Base-by-base conservation (phyloP, 2,113 vertebrate species). In the Engraulis encrasicolus region DNA sequence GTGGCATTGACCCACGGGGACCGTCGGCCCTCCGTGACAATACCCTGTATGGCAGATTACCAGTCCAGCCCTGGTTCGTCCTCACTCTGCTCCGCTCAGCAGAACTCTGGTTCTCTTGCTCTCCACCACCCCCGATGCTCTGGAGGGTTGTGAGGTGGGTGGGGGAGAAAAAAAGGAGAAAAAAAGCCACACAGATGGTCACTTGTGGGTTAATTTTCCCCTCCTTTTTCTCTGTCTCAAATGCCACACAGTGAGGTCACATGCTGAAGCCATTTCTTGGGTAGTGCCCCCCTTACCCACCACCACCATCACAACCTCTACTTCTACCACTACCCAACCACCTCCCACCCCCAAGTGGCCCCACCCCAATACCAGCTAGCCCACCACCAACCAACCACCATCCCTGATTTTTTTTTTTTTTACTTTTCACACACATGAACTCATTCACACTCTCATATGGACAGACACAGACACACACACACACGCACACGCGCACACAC, bases 401-500 rank as follows among this genome's bases (percentile, higher is more conserved):
- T 82, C 50, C 36, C 31, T n/a, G n/a, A n/a, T n/a, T 48, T 74
- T 50, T 40, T n/a, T 50, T 38, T 79, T 82, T 78, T 45, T 71
- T 74, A 27, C 49, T 79, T 50, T 83, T 27, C 27, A 74, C 40
- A 37, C 54, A 78, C 49, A 66, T 48, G 78, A 45, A 18, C 66
- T 77, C 84, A 83, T 78, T 45, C 78, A 31, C 58, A 84, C 78
- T n/a, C 31, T 81, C 81, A 80, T 81, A 52, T 4, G 27, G 81
- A 82, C 14, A 49, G n/a, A 23, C 81, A 83, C 84, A 87, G 52
- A 78, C 58, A 27, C 81, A 50, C 66, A 85, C 89, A 80, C 86
- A 31, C 6, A 85, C 81, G 61, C 86, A 86, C 71, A 31, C 58
- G 82, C 78, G 18, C 31, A 81, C 81, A 80, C 81, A 52, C 2